These are phyloP conservation scores for Tetragonula carbonaria DNA, from an alignment of 2,888 invertebrate species.

Conservation along the genomic window DNA sequence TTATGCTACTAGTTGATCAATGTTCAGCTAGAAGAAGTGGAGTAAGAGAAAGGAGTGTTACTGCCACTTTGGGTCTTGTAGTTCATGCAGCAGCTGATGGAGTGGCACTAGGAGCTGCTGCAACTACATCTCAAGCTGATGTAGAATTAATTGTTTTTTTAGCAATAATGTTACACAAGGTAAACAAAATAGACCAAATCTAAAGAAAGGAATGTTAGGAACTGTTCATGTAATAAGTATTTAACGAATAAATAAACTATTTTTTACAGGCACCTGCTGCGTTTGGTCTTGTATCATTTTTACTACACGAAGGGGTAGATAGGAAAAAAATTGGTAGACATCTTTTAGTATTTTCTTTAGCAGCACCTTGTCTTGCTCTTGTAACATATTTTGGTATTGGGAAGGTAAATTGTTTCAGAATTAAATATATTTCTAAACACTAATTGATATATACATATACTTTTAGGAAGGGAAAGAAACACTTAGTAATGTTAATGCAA, in stretches of 20 bases:
- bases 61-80: slow-evolving; percentile 98
- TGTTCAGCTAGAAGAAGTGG: slow-evolving; percentile 87
- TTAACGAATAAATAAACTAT: neutral
- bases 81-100: slow-evolving; percentile 99
- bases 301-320: slow-evolving; percentile 97
- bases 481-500: slow-evolving; percentile 94
- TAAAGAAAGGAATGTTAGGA: neutral
- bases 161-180: slow-evolving; percentile 99
- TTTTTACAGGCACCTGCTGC: slow-evolving; percentile 95
- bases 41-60: slow-evolving; percentile 90
- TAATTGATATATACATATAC: slow-evolving; percentile 18
- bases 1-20: slow-evolving; percentile 99
- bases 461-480: slow-evolving; percentile 95
- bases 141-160: slow-evolving; percentile 99
- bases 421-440: slow-evolving; percentile 1
- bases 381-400: slow-evolving; percentile 97
- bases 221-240: neutral
- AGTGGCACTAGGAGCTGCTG: slow-evolving; percentile 98
- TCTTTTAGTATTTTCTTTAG: slow-evolving; percentile 94
- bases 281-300: slow-evolving; percentile 98
- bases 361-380: slow-evolving; percentile 95
- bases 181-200: slow-evolving; percentile 72
- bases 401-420: slow-evolving; percentile 83
- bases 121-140: slow-evolving; percentile 97
- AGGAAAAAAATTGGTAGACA: slow-evolving; percentile 94